Base-by-base conservation (phyloP, 23 tunicate species). In the Ciona savignyi region DNA sequence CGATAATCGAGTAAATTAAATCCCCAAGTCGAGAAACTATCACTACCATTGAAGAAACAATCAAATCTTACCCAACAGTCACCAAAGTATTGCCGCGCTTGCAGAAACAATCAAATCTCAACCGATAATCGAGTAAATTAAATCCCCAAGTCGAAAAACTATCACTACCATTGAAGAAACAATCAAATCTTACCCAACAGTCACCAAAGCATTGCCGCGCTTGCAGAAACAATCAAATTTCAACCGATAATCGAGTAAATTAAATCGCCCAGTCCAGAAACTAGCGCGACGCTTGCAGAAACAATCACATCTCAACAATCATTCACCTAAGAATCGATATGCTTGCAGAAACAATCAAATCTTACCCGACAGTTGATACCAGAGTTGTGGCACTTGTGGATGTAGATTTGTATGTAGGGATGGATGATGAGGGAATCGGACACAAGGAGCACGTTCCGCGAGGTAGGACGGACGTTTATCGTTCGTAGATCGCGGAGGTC, bases 281-380 rank as follows among this genome's bases (percentile, higher is more conserved):
- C n/a, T n/a, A n/a, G n/a, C n/a, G n/a, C n/a, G n/a, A n/a, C n/a
- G n/a, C n/a, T n/a, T n/a, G n/a, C n/a, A n/a, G n/a, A n/a, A n/a
- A n/a, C n/a, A n/a, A n/a, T n/a, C n/a, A n/a, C n/a, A n/a, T n/a
- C n/a, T n/a, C n/a, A n/a, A n/a, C n/a, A n/a, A n/a, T n/a, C n/a
- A n/a, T n/a, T n/a, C n/a, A n/a, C n/a, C n/a, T n/a, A n/a, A n/a
- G n/a, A n/a, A n/a, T n/a, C n/a, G n/a, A n/a, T n/a, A n/a, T n/a
- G n/a, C n/a, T n/a, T n/a, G n/a, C n/a, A n/a, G n/a, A n/a, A n/a
- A n/a, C n/a, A n/a, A n/a, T n/a, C 61, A 15, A 49, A 49, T n/a
- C 71, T 74, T 2, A 85, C 92, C 84, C 74, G 66, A 70, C 92
- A 85, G 68, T 85, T 83, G 65, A 85, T 73, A 4, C 92, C 92